Evolutionary conservation across 2,113 vertebrate species (phyloP).

Genomic region (Vulpes ferrilata): DNA sequence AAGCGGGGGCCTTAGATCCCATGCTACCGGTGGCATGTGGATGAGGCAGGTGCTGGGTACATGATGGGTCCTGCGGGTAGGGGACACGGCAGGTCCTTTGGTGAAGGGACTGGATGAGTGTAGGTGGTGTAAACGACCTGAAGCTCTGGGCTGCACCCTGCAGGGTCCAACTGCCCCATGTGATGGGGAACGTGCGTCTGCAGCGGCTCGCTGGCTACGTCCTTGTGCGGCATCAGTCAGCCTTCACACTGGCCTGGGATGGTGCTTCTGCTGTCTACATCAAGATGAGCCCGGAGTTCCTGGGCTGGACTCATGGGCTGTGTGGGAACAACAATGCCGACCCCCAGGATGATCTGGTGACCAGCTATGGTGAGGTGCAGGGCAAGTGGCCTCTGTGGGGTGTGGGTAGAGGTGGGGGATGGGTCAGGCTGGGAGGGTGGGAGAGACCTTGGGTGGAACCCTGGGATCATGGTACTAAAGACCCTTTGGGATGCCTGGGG

Average conservation of each 20-base stretch:
- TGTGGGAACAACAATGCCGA: slow-evolving; percentile 98
- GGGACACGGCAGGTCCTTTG: neutral
- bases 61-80: neutral
- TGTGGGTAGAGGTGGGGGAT: neutral
- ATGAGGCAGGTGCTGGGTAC: neutral
- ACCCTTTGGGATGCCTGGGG: neutral
- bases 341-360: slow-evolving; percentile 94
- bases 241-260: slow-evolving; percentile 97
- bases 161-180: slow-evolving; percentile 92
- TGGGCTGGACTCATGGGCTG: slow-evolving; percentile 94
- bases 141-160: neutral
- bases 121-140: neutral
- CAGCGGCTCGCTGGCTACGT: slow-evolving; percentile 94
- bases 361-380: slow-evolving; percentile 93
- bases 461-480: neutral
- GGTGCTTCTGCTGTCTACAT: slow-evolving; percentile 94
- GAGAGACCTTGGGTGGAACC: neutral
- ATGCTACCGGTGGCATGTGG: neutral
- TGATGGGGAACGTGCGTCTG: slow-evolving; percentile 90
- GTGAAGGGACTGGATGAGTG: neutral
- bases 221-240: slow-evolving; percentile 91
- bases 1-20: neutral
- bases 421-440: neutral
- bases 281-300: slow-evolving; percentile 95
- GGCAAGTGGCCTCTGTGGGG: neutral